Evolutionary conservation across 2,888 invertebrate species (phyloP).

Genomic region (Cheilosia pagana): DNA sequence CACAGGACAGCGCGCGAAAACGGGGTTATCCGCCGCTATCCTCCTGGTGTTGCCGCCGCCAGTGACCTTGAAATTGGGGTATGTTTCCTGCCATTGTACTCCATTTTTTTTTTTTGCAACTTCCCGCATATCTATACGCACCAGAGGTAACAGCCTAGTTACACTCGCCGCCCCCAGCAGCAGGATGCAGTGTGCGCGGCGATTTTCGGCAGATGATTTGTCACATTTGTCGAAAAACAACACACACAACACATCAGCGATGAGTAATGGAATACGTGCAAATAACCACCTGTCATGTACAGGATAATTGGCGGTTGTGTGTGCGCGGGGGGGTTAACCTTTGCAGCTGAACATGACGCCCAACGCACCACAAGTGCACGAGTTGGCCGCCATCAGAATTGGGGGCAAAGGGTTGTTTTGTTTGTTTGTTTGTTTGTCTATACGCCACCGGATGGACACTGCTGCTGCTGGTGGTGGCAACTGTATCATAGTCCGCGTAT

Average conservation of each 20-base stretch:
- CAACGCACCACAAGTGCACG: constrained; percentile 71
- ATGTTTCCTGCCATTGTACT: constrained; percentile 2
- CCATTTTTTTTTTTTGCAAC: constrained; percentile 22
- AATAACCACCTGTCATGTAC: constrained; percentile 75
- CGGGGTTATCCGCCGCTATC: constrained; percentile 35
- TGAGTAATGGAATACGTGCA: constrained; percentile 75
- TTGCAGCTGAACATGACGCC: constrained; percentile 65
- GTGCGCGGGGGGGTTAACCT: constrained; percentile 46
- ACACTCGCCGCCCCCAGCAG: background rate
- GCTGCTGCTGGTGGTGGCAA: constrained; percentile 73
- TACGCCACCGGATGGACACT: constrained; percentile 69
- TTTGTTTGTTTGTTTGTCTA: constrained; percentile 61
- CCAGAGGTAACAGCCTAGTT: constrained; percentile 12
- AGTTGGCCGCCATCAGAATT: constrained; percentile 31
- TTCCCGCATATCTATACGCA: constrained; percentile 15
- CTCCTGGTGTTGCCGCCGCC: background rate
- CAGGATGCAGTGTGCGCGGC: constrained; percentile 64
- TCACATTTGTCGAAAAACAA: constrained; percentile 62
- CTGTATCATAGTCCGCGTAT: constrained; percentile 69
- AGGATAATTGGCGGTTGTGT: constrained; percentile 74
- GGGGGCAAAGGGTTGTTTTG: constrained; percentile 55
- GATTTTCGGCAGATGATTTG: constrained; percentile 72
- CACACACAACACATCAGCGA: constrained; percentile 49
- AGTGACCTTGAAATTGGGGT: constrained; percentile 65
- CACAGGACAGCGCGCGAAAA: constrained; percentile 41